These are phyloP conservation scores for Helicoverpa assulta DNA, from an alignment of 2,888 invertebrate species.

Conservation along the genomic window DNA sequence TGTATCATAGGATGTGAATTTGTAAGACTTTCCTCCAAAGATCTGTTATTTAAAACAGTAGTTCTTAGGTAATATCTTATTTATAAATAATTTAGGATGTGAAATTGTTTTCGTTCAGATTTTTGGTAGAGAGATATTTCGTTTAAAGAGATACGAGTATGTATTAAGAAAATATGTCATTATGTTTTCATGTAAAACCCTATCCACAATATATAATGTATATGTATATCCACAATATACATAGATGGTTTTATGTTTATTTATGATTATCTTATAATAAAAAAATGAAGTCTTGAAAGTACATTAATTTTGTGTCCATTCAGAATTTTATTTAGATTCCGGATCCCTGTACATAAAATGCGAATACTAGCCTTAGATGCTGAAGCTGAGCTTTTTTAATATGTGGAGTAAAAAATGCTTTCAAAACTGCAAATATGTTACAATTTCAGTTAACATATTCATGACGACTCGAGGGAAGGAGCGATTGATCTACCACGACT, in stretches of 20 bases:
- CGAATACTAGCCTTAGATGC: slow-evolving; percentile 22
- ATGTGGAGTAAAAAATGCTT: slow-evolving; percentile 3
- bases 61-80: not conserved
- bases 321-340: slow-evolving; percentile 20
- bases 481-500: slow-evolving; percentile 81
- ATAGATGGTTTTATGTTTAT: too few relatives aligned
- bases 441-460: slow-evolving; percentile 87
- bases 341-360: not conserved
- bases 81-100: too few relatives aligned
- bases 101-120: too few relatives aligned
- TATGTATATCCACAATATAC: too few relatives aligned
- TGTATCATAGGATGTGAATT: slow-evolving; percentile 56
- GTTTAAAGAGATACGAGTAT: too few relatives aligned
- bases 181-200: too few relatives aligned
- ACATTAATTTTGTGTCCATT: not conserved
- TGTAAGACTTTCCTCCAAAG: not conserved
- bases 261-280: too few relatives aligned
- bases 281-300: not conserved
- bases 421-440: slow-evolving; percentile 33
- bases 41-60: not conserved
- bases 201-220: too few relatives aligned
- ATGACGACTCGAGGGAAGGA: slow-evolving; percentile 87
- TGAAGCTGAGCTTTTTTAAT: slow-evolving; percentile 10
- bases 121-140: too few relatives aligned
- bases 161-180: too few relatives aligned